phyloP scores from a whole-genome alignment of 2,797 vertebrate genomes.

The Semotilus atromaculatus region DNA sequence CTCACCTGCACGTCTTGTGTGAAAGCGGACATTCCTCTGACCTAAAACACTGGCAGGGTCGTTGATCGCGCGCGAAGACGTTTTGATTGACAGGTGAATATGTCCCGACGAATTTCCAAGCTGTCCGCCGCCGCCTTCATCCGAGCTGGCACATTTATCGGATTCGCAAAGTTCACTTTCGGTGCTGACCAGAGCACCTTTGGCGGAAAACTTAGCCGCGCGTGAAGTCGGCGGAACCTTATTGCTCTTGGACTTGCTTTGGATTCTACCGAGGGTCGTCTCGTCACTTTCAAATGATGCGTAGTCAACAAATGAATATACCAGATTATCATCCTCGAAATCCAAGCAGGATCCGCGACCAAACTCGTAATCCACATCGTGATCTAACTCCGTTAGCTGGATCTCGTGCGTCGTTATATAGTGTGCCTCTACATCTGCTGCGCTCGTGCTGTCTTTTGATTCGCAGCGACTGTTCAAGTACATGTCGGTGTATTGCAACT shows the following conservation, averaged over 20 bases:
- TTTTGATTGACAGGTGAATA: slow-evolving; percentile 90
- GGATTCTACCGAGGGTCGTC: slow-evolving; percentile 68
- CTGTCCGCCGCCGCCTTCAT: slow-evolving; percentile 78
- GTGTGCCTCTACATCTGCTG: slow-evolving; percentile 88
- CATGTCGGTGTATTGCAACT: slow-evolving; percentile 82
- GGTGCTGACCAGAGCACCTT: slow-evolving; percentile 73
- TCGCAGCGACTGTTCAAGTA: slow-evolving; percentile 77
- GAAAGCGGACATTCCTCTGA: slow-evolving; percentile 74
- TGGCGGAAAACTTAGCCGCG: slow-evolving; percentile 39
- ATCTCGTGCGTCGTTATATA: slow-evolving; percentile 98
- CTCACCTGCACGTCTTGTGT: slow-evolving; percentile 84
- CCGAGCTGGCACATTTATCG: slow-evolving; percentile 77
- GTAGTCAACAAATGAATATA: slow-evolving; percentile 95
- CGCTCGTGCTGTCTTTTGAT: slow-evolving; percentile 70
- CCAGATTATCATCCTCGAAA: slow-evolving; percentile 92
- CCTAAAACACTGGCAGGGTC: slow-evolving; percentile 78
- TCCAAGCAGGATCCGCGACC: slow-evolving; percentile 90
- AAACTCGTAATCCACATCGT: slow-evolving; percentile 89
- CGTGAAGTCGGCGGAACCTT: slow-evolving; percentile 13
- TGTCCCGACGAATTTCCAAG: slow-evolving; percentile 74
- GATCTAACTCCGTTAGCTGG: slow-evolving; percentile 94
- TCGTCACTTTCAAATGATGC: slow-evolving; percentile 89
- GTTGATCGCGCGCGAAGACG: slow-evolving; percentile 85
- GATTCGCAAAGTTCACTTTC: slow-evolving; percentile 82
- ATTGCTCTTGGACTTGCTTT: slow-evolving; percentile 17